Evolutionary conservation across 2,888 invertebrate genomes (phyloP).

Genomic region (Boloria euphrosyne): DNA sequence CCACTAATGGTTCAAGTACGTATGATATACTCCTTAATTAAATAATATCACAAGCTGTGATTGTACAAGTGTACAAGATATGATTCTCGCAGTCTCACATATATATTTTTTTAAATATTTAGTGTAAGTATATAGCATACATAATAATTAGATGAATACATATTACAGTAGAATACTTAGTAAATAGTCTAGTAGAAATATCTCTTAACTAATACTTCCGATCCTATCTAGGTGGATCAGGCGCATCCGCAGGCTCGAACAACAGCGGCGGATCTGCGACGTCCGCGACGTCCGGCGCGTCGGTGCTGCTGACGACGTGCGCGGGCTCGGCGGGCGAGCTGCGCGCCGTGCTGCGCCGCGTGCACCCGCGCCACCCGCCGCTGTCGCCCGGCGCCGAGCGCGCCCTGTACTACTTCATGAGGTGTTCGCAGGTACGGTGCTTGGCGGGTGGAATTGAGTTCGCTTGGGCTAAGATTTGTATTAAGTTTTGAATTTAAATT

Average conservation of each 20-base stretch:
- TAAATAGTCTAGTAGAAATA: too few relatives aligned
- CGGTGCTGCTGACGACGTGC: constrained; percentile 90
- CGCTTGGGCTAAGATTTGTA: too few relatives aligned
- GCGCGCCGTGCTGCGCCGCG: constrained; percentile 87
- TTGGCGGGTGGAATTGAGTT: too few relatives aligned
- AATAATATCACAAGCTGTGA: too few relatives aligned
- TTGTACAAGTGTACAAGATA: too few relatives aligned
- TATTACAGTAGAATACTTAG: too few relatives aligned
- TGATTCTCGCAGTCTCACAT: too few relatives aligned
- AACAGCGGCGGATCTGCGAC: constrained; percentile 38
- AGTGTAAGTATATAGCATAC: too few relatives aligned
- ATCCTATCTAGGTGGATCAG: constrained; percentile 12
- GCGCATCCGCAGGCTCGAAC: constrained; percentile 53
- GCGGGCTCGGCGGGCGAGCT: constrained; percentile 92
- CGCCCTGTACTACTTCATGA: constrained; percentile 94
- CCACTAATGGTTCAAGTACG: constrained; percentile 74
- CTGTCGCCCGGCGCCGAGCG: constrained; percentile 87
- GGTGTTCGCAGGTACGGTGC: constrained; percentile 88
- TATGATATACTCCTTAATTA: not conserved
- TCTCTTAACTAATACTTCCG: too few relatives aligned
- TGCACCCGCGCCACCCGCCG: constrained; percentile 79
- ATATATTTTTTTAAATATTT: too few relatives aligned
- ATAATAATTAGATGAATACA: too few relatives aligned
- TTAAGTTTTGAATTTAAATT: too few relatives aligned
- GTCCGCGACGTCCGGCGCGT: constrained; percentile 58